A percentile compares a stretch with the other conserved stretches of the same genome.
These are phyloP conservation scores for Neoaliturus tenellus DNA, from an alignment of 2,888 invertebrate species.

Conservation along the genomic window DNA sequence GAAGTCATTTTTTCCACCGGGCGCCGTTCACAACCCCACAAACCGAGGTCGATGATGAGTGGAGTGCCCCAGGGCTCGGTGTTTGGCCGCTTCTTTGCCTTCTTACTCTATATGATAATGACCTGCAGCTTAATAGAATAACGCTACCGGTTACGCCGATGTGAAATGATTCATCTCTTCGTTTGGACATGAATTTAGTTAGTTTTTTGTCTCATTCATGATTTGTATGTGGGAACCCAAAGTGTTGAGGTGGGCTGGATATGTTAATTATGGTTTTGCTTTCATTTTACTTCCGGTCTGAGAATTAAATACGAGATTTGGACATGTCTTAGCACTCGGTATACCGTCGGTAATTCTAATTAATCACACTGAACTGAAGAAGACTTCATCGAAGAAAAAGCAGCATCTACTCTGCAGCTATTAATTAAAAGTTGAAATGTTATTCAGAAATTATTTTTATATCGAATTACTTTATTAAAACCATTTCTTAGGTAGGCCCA, in stretches of 20 bases:
- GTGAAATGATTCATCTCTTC: constrained; percentile 33
- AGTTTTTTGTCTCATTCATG: not conserved
- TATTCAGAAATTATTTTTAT: too few relatives aligned
- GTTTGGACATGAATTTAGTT: constrained; percentile 28
- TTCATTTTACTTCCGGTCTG: too few relatives aligned
- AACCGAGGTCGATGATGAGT: constrained; percentile 18
- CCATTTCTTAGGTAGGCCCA: too few relatives aligned
- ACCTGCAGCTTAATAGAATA: constrained; percentile 40
- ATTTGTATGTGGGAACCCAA: not conserved
- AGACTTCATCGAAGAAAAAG: too few relatives aligned
- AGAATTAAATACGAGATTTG: too few relatives aligned
- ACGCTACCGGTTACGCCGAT: constrained; percentile 49
- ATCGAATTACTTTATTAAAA: too few relatives aligned
- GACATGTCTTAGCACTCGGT: too few relatives aligned
- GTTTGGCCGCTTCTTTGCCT: constrained; percentile 22
- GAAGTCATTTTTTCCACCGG: constrained; percentile 25
- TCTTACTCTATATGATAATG: constrained; percentile 51
- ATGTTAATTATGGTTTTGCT: too few relatives aligned
- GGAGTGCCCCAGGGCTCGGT: constrained; percentile 20
- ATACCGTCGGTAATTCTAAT: too few relatives aligned
- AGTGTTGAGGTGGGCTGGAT: not conserved
- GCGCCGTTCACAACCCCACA: constrained; percentile 37
- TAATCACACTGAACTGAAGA: too few relatives aligned
- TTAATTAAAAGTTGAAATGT: too few relatives aligned
- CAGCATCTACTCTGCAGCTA: too few relatives aligned